Conservation (phyloP, 2,888 invertebrate genomes). For the Eledone cirrhosa region DNA sequence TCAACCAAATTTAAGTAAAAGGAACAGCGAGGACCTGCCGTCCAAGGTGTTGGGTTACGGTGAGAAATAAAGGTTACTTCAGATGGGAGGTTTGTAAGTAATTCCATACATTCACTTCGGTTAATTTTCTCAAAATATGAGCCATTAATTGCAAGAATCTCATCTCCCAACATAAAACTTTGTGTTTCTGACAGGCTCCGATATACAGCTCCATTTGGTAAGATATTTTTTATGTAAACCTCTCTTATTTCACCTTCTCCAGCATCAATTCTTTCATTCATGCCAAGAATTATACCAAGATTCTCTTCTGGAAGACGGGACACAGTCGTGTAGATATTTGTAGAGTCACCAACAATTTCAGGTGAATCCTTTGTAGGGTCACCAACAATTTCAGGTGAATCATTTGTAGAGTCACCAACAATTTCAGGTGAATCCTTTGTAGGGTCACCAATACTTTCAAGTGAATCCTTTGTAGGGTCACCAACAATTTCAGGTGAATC, state of each 20-base stretch:
- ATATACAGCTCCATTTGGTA: neutral
- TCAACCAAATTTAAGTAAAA: slow-evolving; percentile 14
- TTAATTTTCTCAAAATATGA: neutral
- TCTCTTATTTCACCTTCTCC: neutral
- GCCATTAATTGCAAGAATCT: slow-evolving; percentile 3
- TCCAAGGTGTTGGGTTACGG: neutral
- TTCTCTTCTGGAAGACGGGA: slow-evolving; percentile 3
- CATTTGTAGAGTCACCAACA: too few relatives aligned
- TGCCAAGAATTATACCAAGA: slow-evolving; percentile 8
- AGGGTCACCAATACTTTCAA: too few relatives aligned
- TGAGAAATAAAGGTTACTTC: neutral
- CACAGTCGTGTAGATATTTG: neutral
- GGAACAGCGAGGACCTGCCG: slow-evolving; percentile 17
- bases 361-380: too few relatives aligned
- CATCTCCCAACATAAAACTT: slow-evolving; percentile 1
- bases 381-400: neutral
- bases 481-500: neutral
- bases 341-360: neutral
- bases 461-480: neutral
- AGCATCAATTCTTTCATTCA: slow-evolving; percentile 20
- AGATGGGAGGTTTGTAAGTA: neutral
- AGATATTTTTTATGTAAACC: slow-evolving; percentile 6
- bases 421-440: neutral
- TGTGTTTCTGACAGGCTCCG: neutral
- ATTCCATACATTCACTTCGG: slow-evolving; percentile 1